Base-by-base conservation (phyloP, 2,888 invertebrate genomes). In the Drosophila multiciliata region DNA sequence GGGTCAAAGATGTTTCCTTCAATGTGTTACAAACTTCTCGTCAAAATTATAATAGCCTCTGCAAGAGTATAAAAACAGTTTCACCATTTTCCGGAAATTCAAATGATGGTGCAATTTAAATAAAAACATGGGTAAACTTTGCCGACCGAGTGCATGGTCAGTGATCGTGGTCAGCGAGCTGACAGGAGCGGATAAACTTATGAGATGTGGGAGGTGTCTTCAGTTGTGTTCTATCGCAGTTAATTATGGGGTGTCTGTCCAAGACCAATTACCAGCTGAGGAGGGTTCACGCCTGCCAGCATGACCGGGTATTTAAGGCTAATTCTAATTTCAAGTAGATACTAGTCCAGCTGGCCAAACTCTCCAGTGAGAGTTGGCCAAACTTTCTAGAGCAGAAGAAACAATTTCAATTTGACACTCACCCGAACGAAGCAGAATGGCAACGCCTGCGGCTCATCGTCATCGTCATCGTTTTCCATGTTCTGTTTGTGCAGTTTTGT, bases 371-470 rank as follows among this genome's bases (percentile, higher is more conserved):
- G 45, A 15, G 45, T 8, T 23, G 2, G 8, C 23, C 58, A 55
- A 53, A 58, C 61, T 60, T 66, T 45, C 42, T 59, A 66, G 42
- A 32, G 32, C 38, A n/a, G 57, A 49, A 17, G 20, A 50, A 42
- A 17, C 26, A 52, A 49, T 35, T 58, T 32, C 20, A 26, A 49
- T 29, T 50, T 33, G n/a, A 6, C 29, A 82, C 81, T 82, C 57
- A 82, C 82, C 72, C 82, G 80, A 32, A 82, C 66, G 55, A 82
- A 82, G 49, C 83, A 82, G 52, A 82, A 82, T 61, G 82, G 68
- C 58, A 82, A 40, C 17, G 80, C 66, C 68, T 82, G 75, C 17
- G 80, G 73, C 69, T 80, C 63, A 45, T 72, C 73, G 40, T 55
- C 55, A 29, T 55, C 55, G 36, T 69, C 70, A 20, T 71, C 67